phyloP scores from a whole-genome alignment of 2,113 vertebrate genomes.

The Polypterus senegalus region DNA sequence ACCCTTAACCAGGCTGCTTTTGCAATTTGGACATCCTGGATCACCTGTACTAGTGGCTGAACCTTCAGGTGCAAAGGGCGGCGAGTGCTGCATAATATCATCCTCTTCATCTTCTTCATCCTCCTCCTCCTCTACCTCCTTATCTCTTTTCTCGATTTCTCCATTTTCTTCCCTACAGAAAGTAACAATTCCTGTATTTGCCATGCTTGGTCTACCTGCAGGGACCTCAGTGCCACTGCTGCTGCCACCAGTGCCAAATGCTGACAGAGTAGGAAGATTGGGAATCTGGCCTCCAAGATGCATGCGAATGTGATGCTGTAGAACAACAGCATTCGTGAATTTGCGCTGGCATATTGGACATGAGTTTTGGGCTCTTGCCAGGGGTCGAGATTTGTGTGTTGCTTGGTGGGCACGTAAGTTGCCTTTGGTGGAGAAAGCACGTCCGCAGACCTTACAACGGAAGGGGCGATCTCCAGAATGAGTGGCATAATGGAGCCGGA shows the following conservation, averaged over 20 bases:
- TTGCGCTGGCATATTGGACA: constrained; percentile 84
- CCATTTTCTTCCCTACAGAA: too few relatives aligned
- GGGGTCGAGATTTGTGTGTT: constrained; percentile 70
- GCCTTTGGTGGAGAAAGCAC: constrained; percentile 77
- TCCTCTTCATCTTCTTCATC: not conserved
- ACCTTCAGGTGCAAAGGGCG: not conserved
- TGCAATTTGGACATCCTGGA: not conserved
- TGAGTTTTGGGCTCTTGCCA: constrained; percentile 69
- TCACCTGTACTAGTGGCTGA: not conserved
- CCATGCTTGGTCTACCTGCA: too few relatives aligned
- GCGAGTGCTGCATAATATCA: not conserved
- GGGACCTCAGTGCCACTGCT: too few relatives aligned
- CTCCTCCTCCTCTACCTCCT: not conserved
- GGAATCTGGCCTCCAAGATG: constrained; percentile 80
- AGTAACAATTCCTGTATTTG: too few relatives aligned
- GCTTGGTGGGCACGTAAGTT: constrained; percentile 76
- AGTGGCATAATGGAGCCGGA: constrained; percentile 76
- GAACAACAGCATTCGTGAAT: constrained; percentile 78
- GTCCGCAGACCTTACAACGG: constrained; percentile 78
- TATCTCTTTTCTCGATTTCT: too few relatives aligned
- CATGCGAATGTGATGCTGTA: constrained; percentile 82
- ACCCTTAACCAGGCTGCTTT: not conserved
- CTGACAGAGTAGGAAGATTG: constrained; percentile 18
- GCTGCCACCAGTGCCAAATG: too few relatives aligned
- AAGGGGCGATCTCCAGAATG: constrained; percentile 77